Evolutionary conservation across 1,140 invertebrate species (phyloP).

Genomic region (Zaprionus vittiger): DNA sequence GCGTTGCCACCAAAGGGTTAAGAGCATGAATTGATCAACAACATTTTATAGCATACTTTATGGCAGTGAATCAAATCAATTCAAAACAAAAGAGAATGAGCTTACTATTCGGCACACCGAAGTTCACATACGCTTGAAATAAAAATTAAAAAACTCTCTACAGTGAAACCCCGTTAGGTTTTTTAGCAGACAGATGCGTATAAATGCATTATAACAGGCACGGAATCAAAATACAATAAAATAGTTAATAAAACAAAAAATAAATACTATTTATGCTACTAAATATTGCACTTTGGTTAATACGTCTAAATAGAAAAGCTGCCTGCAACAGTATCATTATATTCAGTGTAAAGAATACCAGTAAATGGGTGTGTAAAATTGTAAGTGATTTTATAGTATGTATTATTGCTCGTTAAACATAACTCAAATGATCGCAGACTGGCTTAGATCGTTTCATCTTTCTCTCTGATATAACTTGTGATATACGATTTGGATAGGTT

Average conservation of each 20-base stretch:
- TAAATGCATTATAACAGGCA: constrained; percentile 51
- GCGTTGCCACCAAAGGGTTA: constrained; percentile 80
- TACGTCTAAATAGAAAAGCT: constrained; percentile 12
- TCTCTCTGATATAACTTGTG: constrained; percentile 25
- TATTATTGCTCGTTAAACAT: constrained; percentile 42
- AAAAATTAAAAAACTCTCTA: neutral
- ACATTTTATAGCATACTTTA: constrained; percentile 83
- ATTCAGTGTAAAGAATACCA: neutral
- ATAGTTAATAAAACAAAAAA: constrained; percentile 40
- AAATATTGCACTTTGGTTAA: constrained; percentile 50
- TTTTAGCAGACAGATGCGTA: constrained; percentile 11
- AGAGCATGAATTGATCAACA: constrained; percentile 78
- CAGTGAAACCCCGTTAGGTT: neutral
- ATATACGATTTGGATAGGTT: constrained; percentile 44
- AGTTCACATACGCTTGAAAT: constrained; percentile 5
- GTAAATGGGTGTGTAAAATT: neutral
- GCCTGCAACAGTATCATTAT: constrained; percentile 9
- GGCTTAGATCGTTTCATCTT: constrained; percentile 24
- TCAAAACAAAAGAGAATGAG: constrained; percentile 2
- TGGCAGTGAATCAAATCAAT: constrained; percentile 58
- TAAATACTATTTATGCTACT: constrained; percentile 23
- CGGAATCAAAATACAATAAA: constrained; percentile 74
- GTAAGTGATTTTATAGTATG: constrained; percentile 21
- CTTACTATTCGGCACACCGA: constrained; percentile 8
- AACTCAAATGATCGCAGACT: constrained; percentile 35